Percentiles rank a stretch among this genome's conserved stretches.
Evolutionary conservation across 2,888 invertebrate genomes (phyloP).

Genomic region (Lasiommata megera): DNA sequence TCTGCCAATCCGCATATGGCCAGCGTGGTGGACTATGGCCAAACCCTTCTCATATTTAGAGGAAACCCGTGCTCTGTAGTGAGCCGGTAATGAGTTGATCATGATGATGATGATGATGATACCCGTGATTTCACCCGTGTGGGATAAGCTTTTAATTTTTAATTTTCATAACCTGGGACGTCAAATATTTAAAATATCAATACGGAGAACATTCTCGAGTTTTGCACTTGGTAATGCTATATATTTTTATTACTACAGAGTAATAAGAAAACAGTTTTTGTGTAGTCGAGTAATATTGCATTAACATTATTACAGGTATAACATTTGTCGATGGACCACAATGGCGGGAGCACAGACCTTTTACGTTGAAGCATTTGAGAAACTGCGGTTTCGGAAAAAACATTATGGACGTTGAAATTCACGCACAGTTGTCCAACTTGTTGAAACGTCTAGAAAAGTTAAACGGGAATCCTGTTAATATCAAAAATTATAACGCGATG

Average conservation of each 20-base stretch:
- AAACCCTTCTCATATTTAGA: no score
- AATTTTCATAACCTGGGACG: no score
- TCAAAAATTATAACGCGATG: conserved; percentile 80
- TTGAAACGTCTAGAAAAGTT: conserved; percentile 62
- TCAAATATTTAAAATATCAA: no score
- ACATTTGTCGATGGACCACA: conserved; percentile 85
- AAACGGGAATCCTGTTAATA: conserved; percentile 58
- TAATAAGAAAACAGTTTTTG: no score
- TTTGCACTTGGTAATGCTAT: background rate
- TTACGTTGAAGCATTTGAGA: conserved; percentile 83
- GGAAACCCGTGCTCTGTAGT: no score
- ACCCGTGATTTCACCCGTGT: no score
- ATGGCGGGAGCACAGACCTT: conserved; percentile 85
- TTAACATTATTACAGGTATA: conserved; percentile 69
- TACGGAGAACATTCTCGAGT: background rate
- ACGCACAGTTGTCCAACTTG: conserved; percentile 78
- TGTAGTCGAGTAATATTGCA: no score
- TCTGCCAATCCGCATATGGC: no score
- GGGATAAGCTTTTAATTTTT: no score
- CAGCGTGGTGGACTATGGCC: no score
- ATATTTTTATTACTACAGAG: background rate
- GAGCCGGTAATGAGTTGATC: no score
- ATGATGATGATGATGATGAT: no score
- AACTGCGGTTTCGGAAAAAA: conserved; percentile 84
- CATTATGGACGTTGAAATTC: conserved; percentile 82